Evolutionary conservation across 2,797 vertebrate species (phyloP).

Genomic region (Thunnus albacares): DNA sequence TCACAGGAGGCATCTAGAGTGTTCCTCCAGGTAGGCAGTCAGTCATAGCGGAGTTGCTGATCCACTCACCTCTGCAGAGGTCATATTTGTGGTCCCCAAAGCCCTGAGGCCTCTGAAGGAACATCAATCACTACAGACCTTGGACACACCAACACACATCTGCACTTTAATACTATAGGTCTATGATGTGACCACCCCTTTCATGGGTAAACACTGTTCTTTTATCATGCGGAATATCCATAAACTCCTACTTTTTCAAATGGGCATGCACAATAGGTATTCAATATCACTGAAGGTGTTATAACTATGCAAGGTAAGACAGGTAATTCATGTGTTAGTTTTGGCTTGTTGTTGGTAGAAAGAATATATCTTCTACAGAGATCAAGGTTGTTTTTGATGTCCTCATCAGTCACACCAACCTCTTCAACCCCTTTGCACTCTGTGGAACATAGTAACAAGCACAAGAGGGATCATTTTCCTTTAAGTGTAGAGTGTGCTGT

Average conservation of each 20-base stretch:
- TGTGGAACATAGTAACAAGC: slow-evolving; percentile 28
- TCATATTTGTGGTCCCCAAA: slow-evolving; percentile 73
- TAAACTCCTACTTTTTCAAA: background rate
- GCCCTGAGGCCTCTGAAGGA: slow-evolving; percentile 73
- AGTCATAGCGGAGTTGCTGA: slow-evolving; percentile 65
- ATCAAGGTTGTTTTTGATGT: slow-evolving; percentile 58
- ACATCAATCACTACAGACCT: slow-evolving; percentile 80
- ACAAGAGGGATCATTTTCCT: background rate
- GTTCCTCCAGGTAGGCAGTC: slow-evolving; percentile 67
- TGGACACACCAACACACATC: slow-evolving; percentile 56
- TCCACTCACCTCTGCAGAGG: slow-evolving; percentile 76
- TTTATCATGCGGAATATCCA: background rate
- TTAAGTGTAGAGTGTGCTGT: background rate
- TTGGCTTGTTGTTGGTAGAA: background rate
- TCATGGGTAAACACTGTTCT: slow-evolving; percentile 30
- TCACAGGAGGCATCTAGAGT: slow-evolving; percentile 53
- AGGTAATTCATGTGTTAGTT: background rate
- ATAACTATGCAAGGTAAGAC: background rate
- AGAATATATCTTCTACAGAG: slow-evolving; percentile 20
- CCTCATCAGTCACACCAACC: slow-evolving; percentile 51
- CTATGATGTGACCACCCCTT: slow-evolving; percentile 39
- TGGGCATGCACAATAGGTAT: background rate
- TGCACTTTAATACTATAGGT: slow-evolving; percentile 40
- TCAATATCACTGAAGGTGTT: background rate
- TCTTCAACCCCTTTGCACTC: slow-evolving; percentile 11